A percentile compares a stretch with the other conserved stretches of the same genome.
These are phyloP conservation scores for Gopherus flavomarginatus DNA, from an alignment of 2,113 vertebrate species.

Conservation along the genomic window DNA sequence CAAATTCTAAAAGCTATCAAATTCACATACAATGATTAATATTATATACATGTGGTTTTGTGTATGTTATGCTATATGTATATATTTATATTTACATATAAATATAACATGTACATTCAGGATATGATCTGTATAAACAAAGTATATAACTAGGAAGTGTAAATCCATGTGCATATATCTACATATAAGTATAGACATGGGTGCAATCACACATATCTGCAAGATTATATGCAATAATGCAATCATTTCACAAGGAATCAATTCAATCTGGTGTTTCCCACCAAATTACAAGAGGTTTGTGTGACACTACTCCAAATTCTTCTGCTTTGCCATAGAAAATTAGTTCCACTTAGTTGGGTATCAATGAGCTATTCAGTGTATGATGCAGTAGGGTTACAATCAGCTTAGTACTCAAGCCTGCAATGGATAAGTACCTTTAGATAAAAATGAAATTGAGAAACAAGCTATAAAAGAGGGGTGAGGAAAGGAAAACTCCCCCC, in stretches of 20 bases:
- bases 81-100: slow-evolving; percentile 31
- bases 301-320: slow-evolving; percentile 84
- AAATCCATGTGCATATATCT: not conserved
- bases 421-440: slow-evolving; percentile 79
- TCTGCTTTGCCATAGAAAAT: slow-evolving; percentile 89
- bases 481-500: slow-evolving; percentile 53
- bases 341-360: slow-evolving; percentile 93
- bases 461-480: slow-evolving; percentile 68
- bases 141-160: not conserved
- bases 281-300: slow-evolving; percentile 82
- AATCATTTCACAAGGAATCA: slow-evolving; percentile 57
- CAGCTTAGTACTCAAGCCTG: slow-evolving; percentile 79
- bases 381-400: slow-evolving; percentile 80
- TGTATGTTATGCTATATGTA: not conserved
- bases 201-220: not conserved
- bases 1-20: slow-evolving; percentile 41
- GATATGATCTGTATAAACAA: not conserved
- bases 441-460: slow-evolving; percentile 73
- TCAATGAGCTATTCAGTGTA: slow-evolving; percentile 92
- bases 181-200: not conserved
- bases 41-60: not conserved
- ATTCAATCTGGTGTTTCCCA: slow-evolving; percentile 82
- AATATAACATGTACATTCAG: slow-evolving; percentile 27
- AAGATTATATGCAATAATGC: slow-evolving; percentile 24
- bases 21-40: slow-evolving; percentile 46